Evolutionary conservation across 1,140 invertebrate species (phyloP).

Genomic region (Meloidogyne chitwoodi): DNA sequence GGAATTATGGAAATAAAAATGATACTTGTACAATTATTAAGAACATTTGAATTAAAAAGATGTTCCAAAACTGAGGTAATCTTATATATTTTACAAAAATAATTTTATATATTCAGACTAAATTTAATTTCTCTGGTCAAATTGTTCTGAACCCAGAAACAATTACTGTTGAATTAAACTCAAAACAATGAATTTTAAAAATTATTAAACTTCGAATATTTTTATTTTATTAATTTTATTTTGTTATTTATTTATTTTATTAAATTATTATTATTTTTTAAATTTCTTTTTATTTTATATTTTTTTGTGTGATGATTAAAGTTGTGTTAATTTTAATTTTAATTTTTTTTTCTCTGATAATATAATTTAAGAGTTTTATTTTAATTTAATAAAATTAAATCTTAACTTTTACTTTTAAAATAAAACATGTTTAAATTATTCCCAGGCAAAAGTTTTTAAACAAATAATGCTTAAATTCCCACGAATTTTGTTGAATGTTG

Average conservation of each 20-base stretch:
- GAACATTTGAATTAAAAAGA: constrained; percentile 25
- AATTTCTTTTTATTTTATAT: too few species aligned
- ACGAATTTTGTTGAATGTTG: too few species aligned
- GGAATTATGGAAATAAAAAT: constrained; percentile 70
- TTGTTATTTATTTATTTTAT: neutral
- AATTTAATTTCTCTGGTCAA: constrained; percentile 16
- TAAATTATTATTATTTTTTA: too few species aligned
- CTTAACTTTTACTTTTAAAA: too few species aligned
- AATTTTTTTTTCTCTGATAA: too few species aligned
- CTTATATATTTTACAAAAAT: neutral
- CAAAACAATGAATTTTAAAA: neutral
- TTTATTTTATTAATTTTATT: neutral
- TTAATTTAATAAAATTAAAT: too few species aligned
- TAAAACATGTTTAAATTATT: too few species aligned
- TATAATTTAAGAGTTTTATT: too few species aligned
- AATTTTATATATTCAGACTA: neutral
- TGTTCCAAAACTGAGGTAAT: constrained; percentile 20
- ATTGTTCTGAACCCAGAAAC: constrained; percentile 21
- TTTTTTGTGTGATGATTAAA: too few species aligned
- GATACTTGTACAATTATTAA: constrained; percentile 60
- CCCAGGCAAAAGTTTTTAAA: too few species aligned
- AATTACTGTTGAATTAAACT: constrained; percentile 17
- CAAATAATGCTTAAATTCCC: too few species aligned
- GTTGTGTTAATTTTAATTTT: too few species aligned
- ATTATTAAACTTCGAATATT: neutral